Conservation (phyloP, 2,113 vertebrate species). For the Carlito syrichta region DNA sequence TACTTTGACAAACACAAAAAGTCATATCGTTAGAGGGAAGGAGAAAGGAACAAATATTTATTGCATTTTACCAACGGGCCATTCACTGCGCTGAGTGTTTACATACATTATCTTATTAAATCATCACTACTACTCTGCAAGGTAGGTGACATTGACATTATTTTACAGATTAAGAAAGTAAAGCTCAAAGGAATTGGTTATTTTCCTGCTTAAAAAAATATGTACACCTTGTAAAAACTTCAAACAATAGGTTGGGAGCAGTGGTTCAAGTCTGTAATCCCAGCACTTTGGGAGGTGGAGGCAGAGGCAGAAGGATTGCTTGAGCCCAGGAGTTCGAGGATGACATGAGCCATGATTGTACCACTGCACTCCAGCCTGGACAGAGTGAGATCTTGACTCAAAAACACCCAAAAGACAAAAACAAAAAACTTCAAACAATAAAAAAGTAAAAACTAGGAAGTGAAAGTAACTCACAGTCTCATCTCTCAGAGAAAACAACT, state of each 20-base stretch:
- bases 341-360: too few relatives aligned
- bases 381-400: too few relatives aligned
- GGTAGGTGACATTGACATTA: background rate
- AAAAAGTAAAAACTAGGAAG: background rate
- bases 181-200: background rate
- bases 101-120: background rate
- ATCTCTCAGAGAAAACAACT: background rate
- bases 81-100: background rate
- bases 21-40: background rate
- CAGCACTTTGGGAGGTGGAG: too few relatives aligned
- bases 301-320: too few relatives aligned
- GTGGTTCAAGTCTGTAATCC: too few relatives aligned
- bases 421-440: too few relatives aligned
- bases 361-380: too few relatives aligned
- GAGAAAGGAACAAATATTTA: background rate
- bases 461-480: background rate
- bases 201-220: background rate
- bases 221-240: background rate
- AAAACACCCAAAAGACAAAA: too few relatives aligned
- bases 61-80: background rate
- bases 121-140: background rate
- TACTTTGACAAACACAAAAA: slow-evolving; percentile 1
- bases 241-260: too few relatives aligned
- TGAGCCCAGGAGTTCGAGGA: too few relatives aligned
- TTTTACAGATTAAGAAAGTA: background rate